Evolutionary conservation across 2,113 vertebrate genomes (phyloP).

Genomic region (Pungitius pungitius): DNA sequence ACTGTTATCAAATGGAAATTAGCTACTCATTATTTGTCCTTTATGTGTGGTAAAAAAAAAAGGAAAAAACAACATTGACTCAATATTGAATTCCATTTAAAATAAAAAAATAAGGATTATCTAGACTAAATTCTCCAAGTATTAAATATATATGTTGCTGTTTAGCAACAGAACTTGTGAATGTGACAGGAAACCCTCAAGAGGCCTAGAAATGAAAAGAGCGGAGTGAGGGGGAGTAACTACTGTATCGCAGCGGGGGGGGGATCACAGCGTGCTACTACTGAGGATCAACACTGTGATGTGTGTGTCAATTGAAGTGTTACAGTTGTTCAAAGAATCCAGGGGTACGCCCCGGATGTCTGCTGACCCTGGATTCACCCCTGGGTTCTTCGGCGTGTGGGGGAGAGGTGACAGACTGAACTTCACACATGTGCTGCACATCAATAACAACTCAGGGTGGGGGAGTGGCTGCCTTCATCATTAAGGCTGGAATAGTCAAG

Average conservation of each 20-base stretch:
- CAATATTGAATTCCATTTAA: not conserved
- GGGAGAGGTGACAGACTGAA: conserved; percentile 35
- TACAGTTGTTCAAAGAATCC: not conserved
- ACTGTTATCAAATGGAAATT: not conserved
- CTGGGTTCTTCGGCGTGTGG: not conserved
- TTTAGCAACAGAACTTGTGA: conserved; percentile 21
- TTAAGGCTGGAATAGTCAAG: not conserved
- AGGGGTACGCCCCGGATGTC: not conserved
- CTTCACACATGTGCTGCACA: conserved; percentile 19
- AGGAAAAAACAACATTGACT: too few relatives aligned
- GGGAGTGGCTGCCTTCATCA: not conserved
- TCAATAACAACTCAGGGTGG: conserved; percentile 3
- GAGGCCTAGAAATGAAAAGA: conserved; percentile 5
- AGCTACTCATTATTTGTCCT: not conserved
- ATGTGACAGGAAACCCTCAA: conserved; percentile 22
- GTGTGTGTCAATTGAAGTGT: not conserved
- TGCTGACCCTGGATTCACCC: not conserved
- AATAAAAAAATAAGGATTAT: not conserved
- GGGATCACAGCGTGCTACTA: conserved; percentile 33
- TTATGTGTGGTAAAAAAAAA: not conserved
- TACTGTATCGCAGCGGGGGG: conserved; percentile 40
- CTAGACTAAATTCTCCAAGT: not conserved
- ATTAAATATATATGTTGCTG: not conserved
- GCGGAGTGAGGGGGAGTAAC: conserved; percentile 1
- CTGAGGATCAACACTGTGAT: conserved; percentile 22